These are phyloP conservation scores for Hyles lineata DNA, from an alignment of 2,888 invertebrate species.

Conservation along the genomic window DNA sequence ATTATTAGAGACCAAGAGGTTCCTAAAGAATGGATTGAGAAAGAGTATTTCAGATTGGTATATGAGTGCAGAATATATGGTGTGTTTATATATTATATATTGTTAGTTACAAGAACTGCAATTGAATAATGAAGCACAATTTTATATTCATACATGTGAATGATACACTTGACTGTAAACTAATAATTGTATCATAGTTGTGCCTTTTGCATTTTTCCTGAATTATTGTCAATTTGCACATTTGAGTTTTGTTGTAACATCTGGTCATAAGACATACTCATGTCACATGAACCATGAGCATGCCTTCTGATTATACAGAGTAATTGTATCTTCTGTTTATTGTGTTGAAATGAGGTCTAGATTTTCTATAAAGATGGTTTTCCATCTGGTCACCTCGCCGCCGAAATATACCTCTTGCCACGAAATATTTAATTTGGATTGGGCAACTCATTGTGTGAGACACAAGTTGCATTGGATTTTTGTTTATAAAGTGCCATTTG, in stretches of 20 bases:
- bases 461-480: slow-evolving; percentile 42
- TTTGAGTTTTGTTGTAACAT: background rate
- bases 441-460: slow-evolving; percentile 31
- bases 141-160: too few species aligned
- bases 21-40: background rate
- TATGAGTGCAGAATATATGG: background rate
- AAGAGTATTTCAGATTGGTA: background rate
- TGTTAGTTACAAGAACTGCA: background rate
- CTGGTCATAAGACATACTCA: too few species aligned
- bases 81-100: background rate
- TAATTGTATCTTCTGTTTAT: background rate
- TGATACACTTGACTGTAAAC: too few species aligned
- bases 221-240: background rate
- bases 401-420: slow-evolving; percentile 18
- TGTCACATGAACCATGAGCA: too few species aligned
- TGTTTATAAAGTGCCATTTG: slow-evolving; percentile 45
- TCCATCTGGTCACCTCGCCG: slow-evolving; percentile 15
- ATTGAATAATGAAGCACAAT: background rate
- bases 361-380: slow-evolving; percentile 1
- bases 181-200: background rate
- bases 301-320: background rate
- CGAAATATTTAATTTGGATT: slow-evolving; percentile 4
- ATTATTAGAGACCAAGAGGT: slow-evolving; percentile 3
- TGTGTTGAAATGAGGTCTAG: background rate
- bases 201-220: background rate